A percentile compares a stretch with the other conserved stretches of the same genome.
Conservation (phyloP, 2,888 invertebrate genomes). For the Nephrotoma guestfalica region DNA sequence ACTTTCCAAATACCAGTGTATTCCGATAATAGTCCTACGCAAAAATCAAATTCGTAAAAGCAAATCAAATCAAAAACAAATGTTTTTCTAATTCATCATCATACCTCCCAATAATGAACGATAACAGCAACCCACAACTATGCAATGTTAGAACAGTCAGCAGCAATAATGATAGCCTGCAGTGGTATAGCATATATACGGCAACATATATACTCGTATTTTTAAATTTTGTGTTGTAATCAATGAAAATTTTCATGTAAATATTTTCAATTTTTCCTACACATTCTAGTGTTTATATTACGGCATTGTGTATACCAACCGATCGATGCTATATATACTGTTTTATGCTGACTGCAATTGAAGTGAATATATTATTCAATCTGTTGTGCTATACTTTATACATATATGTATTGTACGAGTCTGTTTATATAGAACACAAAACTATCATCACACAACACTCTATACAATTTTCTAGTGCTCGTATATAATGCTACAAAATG, state of each 20-base stretch:
- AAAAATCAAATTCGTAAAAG: background rate
- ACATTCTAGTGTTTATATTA: background rate
- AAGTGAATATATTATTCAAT: background rate
- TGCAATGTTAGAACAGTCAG: background rate
- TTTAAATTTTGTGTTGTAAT: background rate
- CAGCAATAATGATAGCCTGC: background rate
- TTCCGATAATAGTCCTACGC: background rate
- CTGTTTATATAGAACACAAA: background rate
- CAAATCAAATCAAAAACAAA: background rate
- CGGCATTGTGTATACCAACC: background rate
- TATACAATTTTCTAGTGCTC: background rate
- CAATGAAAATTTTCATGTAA: background rate
- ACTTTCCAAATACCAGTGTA: background rate
- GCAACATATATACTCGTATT: background rate
- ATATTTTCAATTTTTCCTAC: background rate
- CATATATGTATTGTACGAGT: background rate
- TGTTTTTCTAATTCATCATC: background rate
- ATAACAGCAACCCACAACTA: background rate
- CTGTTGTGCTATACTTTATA: background rate
- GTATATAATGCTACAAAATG: background rate
- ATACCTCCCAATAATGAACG: background rate
- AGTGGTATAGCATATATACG: background rate
- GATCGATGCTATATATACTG: background rate
- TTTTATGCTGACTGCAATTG: background rate
- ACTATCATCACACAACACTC: background rate